Base-by-base conservation (phyloP, 2,113 vertebrate genomes). In the Cynocephalus volans region DNA sequence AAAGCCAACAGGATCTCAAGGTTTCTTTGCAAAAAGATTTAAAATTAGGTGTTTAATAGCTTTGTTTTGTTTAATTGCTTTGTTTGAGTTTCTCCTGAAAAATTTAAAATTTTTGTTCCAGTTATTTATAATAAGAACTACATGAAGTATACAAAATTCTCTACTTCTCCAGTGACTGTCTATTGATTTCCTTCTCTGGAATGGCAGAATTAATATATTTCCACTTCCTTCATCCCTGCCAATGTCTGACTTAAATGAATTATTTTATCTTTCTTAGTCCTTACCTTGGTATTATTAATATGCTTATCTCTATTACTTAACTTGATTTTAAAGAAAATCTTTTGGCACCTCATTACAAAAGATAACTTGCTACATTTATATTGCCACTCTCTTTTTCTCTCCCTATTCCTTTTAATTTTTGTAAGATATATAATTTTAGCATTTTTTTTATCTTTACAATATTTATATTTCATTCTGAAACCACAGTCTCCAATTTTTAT, bases 11-110 rank as follows among this genome's bases (percentile, higher is more conserved):
- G 17, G 19, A 56, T 31, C 33, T 88, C 26, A 24, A 83, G 19
- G 9, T 72, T 83, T 72, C 76, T 84, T 52, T 92, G 54, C 65
- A 31, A 86, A 67, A 70, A 90, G 4, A 88, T 67, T 73, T 91
- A 52, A 52, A 88, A 41, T 54, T 85, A 56, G 36, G 5, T 1
- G 3, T 80, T 52, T 54, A 80, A 41, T 67, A 41, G 75, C 45
- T 94, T 81, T 72, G 26, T 36, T 84, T 92, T 8, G 2, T 87
- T 89, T 94, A 75, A 58, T 75, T 76, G 9, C 19, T 50, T 69
- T 86, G 21, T 81, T 93, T 85, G 36, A 13, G 31, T 80, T 85
- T 64, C 10, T 85, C 52, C 60, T 84, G 11, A 58, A 95, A 93
- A 72, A 69, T 64, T 84, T 8, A 31, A 97, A 85, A 54, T 1